Percentiles rank a stretch among this genome's conserved stretches.
Evolutionary conservation across 2,797 vertebrate genomes (phyloP).

Genomic region (Acanthopagrus latus): DNA sequence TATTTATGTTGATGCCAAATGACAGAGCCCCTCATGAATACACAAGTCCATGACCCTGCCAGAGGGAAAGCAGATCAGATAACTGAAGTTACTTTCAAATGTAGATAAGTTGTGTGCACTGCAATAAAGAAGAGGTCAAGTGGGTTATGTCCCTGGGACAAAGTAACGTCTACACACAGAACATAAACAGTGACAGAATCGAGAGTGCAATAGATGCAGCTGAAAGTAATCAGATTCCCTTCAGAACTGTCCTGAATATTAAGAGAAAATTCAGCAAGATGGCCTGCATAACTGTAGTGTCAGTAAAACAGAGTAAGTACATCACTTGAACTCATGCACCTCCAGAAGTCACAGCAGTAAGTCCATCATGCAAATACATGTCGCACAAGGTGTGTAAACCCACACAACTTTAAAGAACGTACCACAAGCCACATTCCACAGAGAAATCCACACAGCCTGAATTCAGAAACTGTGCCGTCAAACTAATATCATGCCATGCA

Average conservation of each 20-base stretch:
- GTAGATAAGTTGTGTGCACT: background rate
- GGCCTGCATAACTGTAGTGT: background rate
- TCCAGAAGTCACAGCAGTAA: no score
- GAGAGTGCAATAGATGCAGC: background rate
- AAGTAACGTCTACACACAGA: background rate
- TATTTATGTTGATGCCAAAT: slow-evolving; percentile 39
- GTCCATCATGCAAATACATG: background rate
- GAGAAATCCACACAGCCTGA: no score
- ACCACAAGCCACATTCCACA: no score
- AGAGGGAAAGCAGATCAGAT: slow-evolving; percentile 1
- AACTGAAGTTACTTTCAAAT: background rate
- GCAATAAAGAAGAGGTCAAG: background rate
- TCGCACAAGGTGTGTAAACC: background rate
- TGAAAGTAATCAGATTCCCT: background rate
- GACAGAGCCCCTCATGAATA: slow-evolving; percentile 21
- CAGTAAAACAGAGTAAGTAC: background rate
- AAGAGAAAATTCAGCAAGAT: background rate
- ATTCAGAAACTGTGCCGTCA: no score
- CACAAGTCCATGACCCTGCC: slow-evolving; percentile 4
- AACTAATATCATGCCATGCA: background rate
- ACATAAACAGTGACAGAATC: background rate
- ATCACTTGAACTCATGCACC: background rate
- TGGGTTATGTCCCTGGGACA: background rate
- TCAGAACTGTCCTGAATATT: background rate
- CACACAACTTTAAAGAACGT: background rate